phyloP scores from a whole-genome alignment of 2,113 vertebrate species.

The Phyllostomus hastatus region DNA sequence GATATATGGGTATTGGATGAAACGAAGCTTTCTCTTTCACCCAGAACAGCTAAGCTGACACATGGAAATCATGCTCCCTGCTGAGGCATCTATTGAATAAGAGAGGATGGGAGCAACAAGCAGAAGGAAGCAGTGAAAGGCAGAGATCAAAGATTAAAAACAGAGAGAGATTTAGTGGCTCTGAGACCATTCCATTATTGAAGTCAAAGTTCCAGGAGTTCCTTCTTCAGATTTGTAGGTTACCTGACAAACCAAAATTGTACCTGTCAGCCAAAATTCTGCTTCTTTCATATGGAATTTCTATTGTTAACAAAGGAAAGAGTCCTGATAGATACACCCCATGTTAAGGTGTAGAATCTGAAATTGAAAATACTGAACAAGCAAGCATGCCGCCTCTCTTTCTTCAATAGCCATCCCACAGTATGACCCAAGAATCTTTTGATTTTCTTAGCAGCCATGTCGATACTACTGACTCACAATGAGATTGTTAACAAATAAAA shows the following conservation, averaged over 20 bases:
- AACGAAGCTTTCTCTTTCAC: background rate
- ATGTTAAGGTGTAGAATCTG: background rate
- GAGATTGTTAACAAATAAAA: background rate
- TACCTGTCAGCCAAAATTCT: background rate
- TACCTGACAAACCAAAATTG: background rate
- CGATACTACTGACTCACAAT: background rate
- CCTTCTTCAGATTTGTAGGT: background rate
- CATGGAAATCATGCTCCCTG: background rate
- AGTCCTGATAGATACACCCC: background rate
- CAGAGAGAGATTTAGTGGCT: background rate
- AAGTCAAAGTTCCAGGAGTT: background rate
- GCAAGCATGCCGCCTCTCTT: background rate
- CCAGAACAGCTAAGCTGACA: background rate
- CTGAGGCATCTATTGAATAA: background rate
- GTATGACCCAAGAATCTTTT: background rate
- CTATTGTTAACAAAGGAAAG: background rate
- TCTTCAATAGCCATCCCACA: background rate
- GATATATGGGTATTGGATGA: background rate
- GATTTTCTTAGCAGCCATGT: background rate
- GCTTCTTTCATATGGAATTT: background rate
- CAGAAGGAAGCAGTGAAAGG: background rate
- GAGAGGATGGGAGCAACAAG: background rate
- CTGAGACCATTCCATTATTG: background rate
- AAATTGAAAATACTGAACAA: background rate
- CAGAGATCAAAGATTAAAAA: background rate